Conservation (phyloP, 2,797 vertebrate species). For the Lithobates pipiens region DNA sequence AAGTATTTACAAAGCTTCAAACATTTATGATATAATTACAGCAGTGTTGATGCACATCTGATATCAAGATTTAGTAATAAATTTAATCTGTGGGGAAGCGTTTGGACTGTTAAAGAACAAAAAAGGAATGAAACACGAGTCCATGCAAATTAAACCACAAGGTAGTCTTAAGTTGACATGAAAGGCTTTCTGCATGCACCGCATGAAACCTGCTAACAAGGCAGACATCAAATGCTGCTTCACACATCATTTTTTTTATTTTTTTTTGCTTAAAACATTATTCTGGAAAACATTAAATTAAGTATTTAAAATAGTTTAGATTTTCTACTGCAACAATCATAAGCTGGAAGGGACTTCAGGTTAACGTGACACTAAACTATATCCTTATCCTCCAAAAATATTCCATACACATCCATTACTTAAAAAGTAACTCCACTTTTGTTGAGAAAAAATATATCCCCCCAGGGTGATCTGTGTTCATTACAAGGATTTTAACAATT, state of each 20-base stretch:
- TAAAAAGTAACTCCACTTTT: too few species aligned
- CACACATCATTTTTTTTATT: background rate
- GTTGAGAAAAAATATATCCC: too few species aligned
- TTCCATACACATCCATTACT: too few species aligned
- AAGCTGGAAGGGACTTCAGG: background rate
- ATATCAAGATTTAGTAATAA: constrained; percentile 44
- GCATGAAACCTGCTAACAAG: constrained; percentile 43
- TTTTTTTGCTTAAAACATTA: constrained; percentile 5
- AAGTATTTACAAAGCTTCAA: constrained; percentile 38
- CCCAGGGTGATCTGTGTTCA: too few species aligned
- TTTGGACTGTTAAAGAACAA: constrained; percentile 11
- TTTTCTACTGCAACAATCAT: background rate
- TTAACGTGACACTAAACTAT: too few species aligned
- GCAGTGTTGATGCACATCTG: constrained; percentile 17
- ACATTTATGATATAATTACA: constrained; percentile 42
- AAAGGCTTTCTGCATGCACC: constrained; percentile 20
- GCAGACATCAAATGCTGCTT: constrained; percentile 29
- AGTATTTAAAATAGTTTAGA: background rate
- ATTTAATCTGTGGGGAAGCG: constrained; percentile 31
- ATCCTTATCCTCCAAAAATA: too few species aligned
- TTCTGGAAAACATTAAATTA: background rate
- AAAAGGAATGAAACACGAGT: constrained; percentile 12
- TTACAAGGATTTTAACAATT: too few species aligned
- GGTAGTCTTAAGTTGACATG: constrained; percentile 41
- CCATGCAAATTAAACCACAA: constrained; percentile 46